Base-by-base conservation (phyloP, 2,888 invertebrate species). In the Gisinianus flammeolus region DNA sequence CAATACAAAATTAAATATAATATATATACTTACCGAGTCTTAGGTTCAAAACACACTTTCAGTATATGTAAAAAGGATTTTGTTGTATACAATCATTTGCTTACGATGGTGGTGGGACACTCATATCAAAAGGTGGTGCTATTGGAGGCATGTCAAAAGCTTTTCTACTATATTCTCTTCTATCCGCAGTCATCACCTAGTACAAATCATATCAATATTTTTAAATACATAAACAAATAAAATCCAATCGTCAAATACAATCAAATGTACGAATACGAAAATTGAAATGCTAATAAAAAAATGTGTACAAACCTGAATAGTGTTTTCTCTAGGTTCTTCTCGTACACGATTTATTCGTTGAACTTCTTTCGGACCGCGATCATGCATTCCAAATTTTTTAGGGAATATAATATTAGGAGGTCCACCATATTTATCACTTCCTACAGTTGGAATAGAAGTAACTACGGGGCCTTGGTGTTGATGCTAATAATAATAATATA, bases 111-210 rank as follows among this genome's bases (percentile, higher is more conserved):
- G 85, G 85, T 69, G 85, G 85, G 64, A 86, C 90, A 71, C 90
- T 90, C 90, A 90, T 88, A 83, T 91, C 91, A 67, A 90, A 91
- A 83, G 90, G 90, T 10, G 90, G 89, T 79, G 91, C 91, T 30
- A 79, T 77, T 52, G 74, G 78, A n/a, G 79, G 79, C 82, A 83
- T 83, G 54, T 84, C 84, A 70, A 84, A 83, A 10, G 81, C 80
- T 85, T 91, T 91, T 33, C 92, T 88, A 64, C 93, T 93, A 87
- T 95, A 95, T 87, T 95, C 95, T 79, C 95, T 90, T 78, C 95
- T 91, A 87, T 96, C 95, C 1, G 94, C 95, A 12, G 95, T 95
- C 95, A 96, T 94, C 67, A 95, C 95, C 91, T 92, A 85, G n/a
- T 81, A 66, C 2, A n/a, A n/a, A 6, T 58, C 19, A 2, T 58